These are phyloP conservation scores for Pseudanteris insignis DNA, from an alignment of 2,888 invertebrate species.

Conservation along the genomic window DNA sequence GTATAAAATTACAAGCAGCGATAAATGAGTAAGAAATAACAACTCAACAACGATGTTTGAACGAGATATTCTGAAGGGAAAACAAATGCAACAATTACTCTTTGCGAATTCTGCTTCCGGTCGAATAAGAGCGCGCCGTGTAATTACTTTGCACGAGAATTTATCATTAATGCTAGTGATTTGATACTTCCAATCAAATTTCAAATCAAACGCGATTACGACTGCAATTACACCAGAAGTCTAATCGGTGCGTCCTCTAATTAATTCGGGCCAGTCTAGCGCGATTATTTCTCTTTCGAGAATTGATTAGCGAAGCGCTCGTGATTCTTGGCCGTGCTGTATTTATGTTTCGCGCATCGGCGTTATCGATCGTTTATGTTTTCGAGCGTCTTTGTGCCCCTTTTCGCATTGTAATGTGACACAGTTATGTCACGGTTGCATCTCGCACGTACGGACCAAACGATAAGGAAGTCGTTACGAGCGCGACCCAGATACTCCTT, in stretches of 20 bases:
- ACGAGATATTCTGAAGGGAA: no score
- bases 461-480: slow-evolving; percentile 44
- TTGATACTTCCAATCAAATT: slow-evolving; percentile 36
- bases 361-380: slow-evolving; percentile 35
- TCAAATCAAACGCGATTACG: slow-evolving; percentile 31
- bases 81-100: no score
- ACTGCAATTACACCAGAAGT: slow-evolving; percentile 20
- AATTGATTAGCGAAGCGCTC: slow-evolving; percentile 2
- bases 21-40: no score
- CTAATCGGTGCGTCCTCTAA: slow-evolving; percentile 25
- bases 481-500: slow-evolving; percentile 36
- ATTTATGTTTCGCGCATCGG: slow-evolving; percentile 23
- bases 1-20: no score
- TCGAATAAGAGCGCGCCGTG: slow-evolving; percentile 10
- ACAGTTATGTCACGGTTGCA: slow-evolving; percentile 31
- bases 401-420: slow-evolving; percentile 44
- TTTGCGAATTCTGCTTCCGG: slow-evolving; percentile 5
- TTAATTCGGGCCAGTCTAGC: slow-evolving; percentile 14
- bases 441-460: slow-evolving; percentile 14
- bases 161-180: slow-evolving; percentile 22
- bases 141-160: slow-evolving; percentile 16
- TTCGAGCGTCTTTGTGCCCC: slow-evolving; percentile 38
- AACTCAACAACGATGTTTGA: no score
- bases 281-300: slow-evolving; percentile 3
- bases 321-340: slow-evolving; percentile 11